These are phyloP conservation scores for Metopia argyrocephala DNA, from an alignment of 2,888 invertebrate species.

Conservation along the genomic window DNA sequence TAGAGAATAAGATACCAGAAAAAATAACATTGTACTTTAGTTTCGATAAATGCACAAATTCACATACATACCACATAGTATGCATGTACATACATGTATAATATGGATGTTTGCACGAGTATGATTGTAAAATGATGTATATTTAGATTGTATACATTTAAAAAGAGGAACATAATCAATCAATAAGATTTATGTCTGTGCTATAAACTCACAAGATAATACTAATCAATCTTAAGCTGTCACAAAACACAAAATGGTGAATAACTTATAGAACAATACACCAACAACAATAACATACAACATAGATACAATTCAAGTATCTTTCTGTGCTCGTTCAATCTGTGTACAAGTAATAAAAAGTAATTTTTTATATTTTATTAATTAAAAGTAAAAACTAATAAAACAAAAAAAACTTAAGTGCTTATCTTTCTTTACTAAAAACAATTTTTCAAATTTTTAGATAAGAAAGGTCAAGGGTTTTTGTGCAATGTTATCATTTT, in stretches of 20 bases:
- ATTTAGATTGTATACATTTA: conserved; percentile 40
- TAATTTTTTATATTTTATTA: neutral
- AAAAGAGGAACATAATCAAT: conserved; percentile 73
- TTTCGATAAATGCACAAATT: neutral
- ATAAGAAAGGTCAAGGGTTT: conserved; percentile 41
- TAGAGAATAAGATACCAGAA: neutral
- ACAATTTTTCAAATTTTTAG: conserved; percentile 15
- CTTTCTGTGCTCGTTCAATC: conserved; percentile 20
- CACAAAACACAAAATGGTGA: conserved; percentile 66
- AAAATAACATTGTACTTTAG: neutral
- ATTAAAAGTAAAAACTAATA: neutral
- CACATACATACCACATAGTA: neutral
- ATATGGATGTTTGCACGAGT: neutral
- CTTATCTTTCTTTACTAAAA: neutral
- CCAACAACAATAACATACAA: neutral
- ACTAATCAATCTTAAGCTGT: conserved; percentile 75
- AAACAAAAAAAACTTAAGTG: neutral
- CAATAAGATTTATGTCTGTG: conserved; percentile 76
- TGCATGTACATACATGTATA: neutral
- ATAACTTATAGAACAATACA: conserved; percentile 42
- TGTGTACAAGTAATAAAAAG: conserved; percentile 10
- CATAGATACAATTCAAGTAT: neutral
- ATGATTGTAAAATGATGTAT: no score
- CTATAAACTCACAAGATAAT: conserved; percentile 73
- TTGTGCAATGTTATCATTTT: neutral